A percentile compares a stretch with the other conserved stretches of the same genome.
phyloP scores from a whole-genome alignment of 1,140 invertebrate species.

The Tachypleus tridentatus region DNA sequence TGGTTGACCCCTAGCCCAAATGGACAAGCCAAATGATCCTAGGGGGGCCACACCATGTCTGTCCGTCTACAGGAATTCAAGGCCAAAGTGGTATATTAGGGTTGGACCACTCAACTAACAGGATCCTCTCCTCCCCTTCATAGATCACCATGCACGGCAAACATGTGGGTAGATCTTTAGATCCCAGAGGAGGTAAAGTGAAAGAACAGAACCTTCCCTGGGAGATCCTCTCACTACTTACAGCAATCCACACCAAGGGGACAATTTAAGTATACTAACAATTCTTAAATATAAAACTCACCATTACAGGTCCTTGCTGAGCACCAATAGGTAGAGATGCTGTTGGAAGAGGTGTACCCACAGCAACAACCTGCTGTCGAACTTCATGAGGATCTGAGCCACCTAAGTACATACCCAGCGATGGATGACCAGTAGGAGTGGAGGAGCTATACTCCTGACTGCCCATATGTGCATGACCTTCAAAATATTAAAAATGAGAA shows the following conservation, averaged over 20 bases:
- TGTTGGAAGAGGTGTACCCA: constrained; percentile 75
- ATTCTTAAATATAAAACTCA: constrained; percentile 23
- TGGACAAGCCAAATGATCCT: too few relatives aligned
- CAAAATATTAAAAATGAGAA: not conserved
- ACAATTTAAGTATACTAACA: not conserved
- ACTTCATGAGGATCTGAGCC: constrained; percentile 45
- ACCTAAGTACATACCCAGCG: constrained; percentile 21
- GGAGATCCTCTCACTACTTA: too few relatives aligned
- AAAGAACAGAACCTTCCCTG: too few relatives aligned
- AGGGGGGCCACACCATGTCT: too few relatives aligned
- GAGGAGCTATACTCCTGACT: constrained; percentile 2
- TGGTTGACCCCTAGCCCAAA: too few relatives aligned
- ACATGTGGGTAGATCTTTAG: too few relatives aligned
- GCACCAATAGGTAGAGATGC: constrained; percentile 51
- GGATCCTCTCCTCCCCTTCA: too few relatives aligned
- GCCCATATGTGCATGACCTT: not conserved
- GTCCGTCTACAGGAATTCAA: too few relatives aligned
- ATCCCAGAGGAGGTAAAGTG: too few relatives aligned
- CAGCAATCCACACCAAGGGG: not conserved
- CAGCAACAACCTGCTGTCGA: constrained; percentile 80
- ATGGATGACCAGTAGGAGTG: constrained; percentile 13
- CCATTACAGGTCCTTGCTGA: constrained; percentile 91
- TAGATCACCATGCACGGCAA: too few relatives aligned
- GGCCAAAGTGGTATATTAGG: too few relatives aligned
- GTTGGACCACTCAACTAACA: too few relatives aligned